phyloP scores from a whole-genome alignment of 2,113 vertebrate species.

The Serinus canaria region DNA sequence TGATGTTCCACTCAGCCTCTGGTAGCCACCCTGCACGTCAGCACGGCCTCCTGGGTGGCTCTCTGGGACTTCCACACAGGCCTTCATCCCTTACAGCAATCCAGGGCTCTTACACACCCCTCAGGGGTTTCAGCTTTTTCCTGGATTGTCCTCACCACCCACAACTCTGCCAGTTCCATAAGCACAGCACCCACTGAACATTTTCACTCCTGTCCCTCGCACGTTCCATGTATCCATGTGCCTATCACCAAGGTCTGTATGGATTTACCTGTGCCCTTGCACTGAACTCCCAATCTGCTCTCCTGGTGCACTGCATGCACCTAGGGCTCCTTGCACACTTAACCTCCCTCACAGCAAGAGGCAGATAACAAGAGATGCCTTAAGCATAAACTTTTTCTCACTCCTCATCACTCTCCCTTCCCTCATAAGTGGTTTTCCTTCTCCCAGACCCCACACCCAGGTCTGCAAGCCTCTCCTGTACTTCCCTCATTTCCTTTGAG shows the following conservation, averaged over 20 bases:
- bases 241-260: not conserved
- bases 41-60: accelerated
- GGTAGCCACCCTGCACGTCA: not conserved
- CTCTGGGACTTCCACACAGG: not conserved
- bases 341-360: not conserved
- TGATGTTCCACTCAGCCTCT: not conserved
- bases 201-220: not conserved
- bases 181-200: not conserved
- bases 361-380: not conserved
- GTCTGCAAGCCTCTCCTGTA: not conserved
- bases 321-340: not conserved
- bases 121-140: not conserved
- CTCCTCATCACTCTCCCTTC: constrained; percentile 2
- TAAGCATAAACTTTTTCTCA: not conserved
- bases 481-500: not conserved
- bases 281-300: not conserved
- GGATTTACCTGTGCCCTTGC: not conserved
- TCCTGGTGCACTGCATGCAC: too few relatives aligned
- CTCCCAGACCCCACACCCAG: not conserved
- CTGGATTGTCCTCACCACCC: not conserved
- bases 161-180: not conserved
- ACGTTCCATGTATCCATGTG: not conserved
- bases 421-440: not conserved
- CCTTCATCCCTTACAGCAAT: not conserved
- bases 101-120: not conserved